Evolutionary conservation across 1,140 invertebrate genomes (phyloP).

Genomic region (Riptortus pedestris): DNA sequence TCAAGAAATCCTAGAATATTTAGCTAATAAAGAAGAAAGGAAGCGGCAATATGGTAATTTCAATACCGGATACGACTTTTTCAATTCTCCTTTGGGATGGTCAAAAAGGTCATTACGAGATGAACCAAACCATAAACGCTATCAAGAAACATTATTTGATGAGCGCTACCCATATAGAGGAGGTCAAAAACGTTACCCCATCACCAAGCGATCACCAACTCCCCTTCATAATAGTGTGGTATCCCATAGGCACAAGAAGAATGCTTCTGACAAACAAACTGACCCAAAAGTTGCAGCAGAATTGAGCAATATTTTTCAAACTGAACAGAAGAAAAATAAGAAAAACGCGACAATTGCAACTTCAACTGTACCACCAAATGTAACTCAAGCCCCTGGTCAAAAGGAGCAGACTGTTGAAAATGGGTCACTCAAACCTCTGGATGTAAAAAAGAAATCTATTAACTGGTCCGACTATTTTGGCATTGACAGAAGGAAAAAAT

Average conservation of each 20-base stretch:
- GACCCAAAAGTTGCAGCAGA: conserved; percentile 32
- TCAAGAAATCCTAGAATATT: conserved; percentile 26
- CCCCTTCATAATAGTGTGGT: neutral
- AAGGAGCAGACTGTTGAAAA: conserved; percentile 23
- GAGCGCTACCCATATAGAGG: conserved; percentile 27
- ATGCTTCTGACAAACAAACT: conserved; percentile 25
- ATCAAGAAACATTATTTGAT: conserved; percentile 23
- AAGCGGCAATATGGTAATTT: conserved; percentile 23
- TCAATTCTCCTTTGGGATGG: conserved; percentile 27
- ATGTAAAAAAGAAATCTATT: conserved; percentile 54
- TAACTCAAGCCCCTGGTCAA: conserved; percentile 22
- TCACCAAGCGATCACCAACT: conserved; percentile 29
- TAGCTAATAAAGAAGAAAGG: conserved; percentile 24
- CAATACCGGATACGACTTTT: conserved; percentile 27
- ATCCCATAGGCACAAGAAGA: conserved; percentile 23
- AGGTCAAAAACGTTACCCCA: conserved; percentile 29
- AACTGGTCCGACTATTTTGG: conserved; percentile 79
- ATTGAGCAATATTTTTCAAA: conserved; percentile 31
- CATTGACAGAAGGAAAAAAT: conserved; percentile 62
- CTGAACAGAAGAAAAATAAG: neutral
- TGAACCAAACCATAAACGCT: conserved; percentile 16
- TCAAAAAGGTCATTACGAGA: conserved; percentile 3
- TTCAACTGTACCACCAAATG: neutral
- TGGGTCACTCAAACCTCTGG: conserved; percentile 24
- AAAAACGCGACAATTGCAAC: neutral